These are phyloP conservation scores for Onychostruthus taczanowskii DNA, from an alignment of 2,113 vertebrate species.

Conservation along the genomic window DNA sequence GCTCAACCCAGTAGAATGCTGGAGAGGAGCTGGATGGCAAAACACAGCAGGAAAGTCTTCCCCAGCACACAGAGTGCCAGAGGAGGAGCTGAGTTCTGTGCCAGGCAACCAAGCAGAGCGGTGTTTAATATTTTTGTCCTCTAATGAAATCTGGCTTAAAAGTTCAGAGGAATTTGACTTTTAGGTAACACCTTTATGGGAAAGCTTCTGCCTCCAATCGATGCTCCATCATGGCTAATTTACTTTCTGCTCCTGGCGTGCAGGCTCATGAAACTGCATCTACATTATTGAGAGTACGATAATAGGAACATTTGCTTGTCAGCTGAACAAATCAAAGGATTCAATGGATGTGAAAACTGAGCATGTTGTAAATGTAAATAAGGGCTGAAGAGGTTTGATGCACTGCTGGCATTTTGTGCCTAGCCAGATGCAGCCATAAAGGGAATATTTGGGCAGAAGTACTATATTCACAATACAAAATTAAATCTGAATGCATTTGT, in stretches of 20 bases:
- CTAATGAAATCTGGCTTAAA: not conserved
- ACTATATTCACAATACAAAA: not conserved
- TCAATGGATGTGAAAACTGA: not conserved
- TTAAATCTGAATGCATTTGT: conserved; percentile 13
- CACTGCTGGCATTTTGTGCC: not conserved
- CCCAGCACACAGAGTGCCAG: not conserved
- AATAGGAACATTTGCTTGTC: not conserved
- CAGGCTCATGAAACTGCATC: not conserved
- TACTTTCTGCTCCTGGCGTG: not conserved
- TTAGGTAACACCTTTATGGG: not conserved
- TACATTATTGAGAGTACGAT: not conserved
- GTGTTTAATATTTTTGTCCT: not conserved
- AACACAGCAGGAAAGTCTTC: not conserved
- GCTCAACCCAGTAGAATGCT: not conserved
- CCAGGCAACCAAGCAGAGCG: accelerated
- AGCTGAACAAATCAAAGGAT: conserved; percentile 3
- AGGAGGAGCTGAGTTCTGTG: accelerated
- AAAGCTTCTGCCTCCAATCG: not conserved
- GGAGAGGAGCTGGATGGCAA: not conserved
- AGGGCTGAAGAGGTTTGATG: not conserved
- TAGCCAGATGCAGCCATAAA: not conserved
- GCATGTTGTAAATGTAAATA: conserved; percentile 1
- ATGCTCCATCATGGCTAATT: not conserved
- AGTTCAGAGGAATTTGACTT: not conserved
- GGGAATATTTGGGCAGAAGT: not conserved